Evolutionary conservation across 2,113 vertebrate genomes (phyloP).

Genomic region (Corythoichthys intestinalis): DNA sequence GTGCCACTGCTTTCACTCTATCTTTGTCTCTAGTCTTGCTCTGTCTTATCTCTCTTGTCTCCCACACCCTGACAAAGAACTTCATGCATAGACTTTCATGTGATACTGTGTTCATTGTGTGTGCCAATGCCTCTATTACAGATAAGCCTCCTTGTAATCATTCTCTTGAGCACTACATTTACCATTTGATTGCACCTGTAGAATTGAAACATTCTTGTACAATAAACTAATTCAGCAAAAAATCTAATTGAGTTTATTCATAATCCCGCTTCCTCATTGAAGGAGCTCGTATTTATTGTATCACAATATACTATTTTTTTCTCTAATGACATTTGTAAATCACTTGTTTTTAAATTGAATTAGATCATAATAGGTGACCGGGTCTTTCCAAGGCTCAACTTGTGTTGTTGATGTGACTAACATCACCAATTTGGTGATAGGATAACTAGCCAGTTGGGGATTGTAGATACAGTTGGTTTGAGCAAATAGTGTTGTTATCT

Average conservation of each 20-base stretch:
- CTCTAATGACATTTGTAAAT: neutral
- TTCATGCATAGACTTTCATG: slow-evolving; percentile 44
- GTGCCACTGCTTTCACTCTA: slow-evolving; percentile 32
- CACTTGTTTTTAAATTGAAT: neutral
- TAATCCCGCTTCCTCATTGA: neutral
- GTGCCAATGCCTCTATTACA: slow-evolving; percentile 17
- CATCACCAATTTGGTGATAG: neutral
- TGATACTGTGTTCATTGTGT: slow-evolving; percentile 35
- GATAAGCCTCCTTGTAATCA: slow-evolving; percentile 7
- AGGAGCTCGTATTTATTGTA: neutral
- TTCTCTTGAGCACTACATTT: neutral
- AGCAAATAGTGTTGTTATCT: too few relatives aligned
- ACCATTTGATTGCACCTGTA: slow-evolving; percentile 14
- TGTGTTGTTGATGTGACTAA: neutral
- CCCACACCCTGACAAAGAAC: slow-evolving; percentile 45
- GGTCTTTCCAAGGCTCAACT: neutral
- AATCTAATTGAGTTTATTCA: slow-evolving; percentile 8
- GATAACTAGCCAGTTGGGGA: too few relatives aligned
- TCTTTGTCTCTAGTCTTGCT: slow-evolving; percentile 48
- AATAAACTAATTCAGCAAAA: slow-evolving; percentile 3
- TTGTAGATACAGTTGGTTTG: too few relatives aligned
- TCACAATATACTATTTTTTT: slow-evolving; percentile 10
- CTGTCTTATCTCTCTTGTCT: slow-evolving; percentile 41
- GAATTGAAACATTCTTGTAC: neutral
- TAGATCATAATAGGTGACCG: neutral